Percentiles rank a stretch among this genome's conserved stretches.
Conservation (phyloP, 1,140 invertebrate species). For the Palaemon carinicauda region DNA sequence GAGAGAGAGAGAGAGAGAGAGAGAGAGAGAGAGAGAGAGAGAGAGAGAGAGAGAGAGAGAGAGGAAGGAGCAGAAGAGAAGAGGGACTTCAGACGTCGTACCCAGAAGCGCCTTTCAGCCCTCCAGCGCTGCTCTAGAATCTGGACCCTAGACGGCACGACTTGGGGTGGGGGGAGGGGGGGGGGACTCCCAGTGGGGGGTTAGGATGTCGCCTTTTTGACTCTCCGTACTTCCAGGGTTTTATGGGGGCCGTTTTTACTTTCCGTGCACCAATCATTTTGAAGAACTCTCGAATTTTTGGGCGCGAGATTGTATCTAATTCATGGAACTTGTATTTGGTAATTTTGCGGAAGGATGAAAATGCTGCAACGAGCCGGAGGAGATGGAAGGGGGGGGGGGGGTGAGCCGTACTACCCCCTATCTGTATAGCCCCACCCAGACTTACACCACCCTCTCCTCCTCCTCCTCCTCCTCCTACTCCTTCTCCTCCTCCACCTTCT, state of each 20-base stretch:
- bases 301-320: conserved; percentile 12
- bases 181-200: not conserved
- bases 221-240: not conserved
- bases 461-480: too few species aligned
- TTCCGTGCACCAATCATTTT: not conserved
- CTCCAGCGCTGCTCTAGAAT: conserved; percentile 34
- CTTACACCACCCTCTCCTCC: not conserved
- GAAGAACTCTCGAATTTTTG: not conserved
- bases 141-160: not conserved
- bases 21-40: not conserved
- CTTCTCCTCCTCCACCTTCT: too few species aligned
- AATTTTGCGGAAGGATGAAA: conserved; percentile 1
- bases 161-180: not conserved
- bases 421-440: not conserved
- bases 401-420: too few species aligned
- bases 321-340: conserved; percentile 10
- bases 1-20: not conserved
- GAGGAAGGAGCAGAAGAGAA: not conserved
- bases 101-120: conserved; percentile 21
- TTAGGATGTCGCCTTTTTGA: conserved; percentile 26
- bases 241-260: conserved; percentile 13
- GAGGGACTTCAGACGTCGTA: conserved; percentile 11
- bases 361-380: not conserved
- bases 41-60: not conserved
- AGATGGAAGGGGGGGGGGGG: not conserved